Conservation (phyloP, 2,113 vertebrate genomes). For the Agapornis roseicollis region DNA sequence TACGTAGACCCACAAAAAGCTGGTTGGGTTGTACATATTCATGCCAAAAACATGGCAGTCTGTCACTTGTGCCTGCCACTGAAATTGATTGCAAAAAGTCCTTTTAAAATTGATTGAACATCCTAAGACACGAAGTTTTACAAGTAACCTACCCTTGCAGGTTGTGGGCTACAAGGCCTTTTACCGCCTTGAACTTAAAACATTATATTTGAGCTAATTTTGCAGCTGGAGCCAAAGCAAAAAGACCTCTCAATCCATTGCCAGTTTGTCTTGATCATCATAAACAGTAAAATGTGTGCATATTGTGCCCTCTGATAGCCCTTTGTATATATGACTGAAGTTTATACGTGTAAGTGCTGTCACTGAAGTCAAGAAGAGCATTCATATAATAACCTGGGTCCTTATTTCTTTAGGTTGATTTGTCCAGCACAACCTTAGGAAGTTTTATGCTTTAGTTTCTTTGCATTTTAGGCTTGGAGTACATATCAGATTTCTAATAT, state of each 20-base stretch:
- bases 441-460: neutral
- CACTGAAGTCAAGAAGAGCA: neutral
- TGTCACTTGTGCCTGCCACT: neutral
- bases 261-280: neutral
- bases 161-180: neutral
- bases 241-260: neutral
- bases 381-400: neutral
- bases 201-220: neutral
- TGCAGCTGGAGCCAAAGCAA: neutral
- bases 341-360: neutral
- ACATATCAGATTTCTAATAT: neutral
- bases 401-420: neutral
- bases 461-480: neutral
- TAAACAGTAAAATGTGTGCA: neutral
- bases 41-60: neutral
- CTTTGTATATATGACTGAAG: neutral
- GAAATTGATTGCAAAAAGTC: neutral
- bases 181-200: neutral
- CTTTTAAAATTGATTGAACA: neutral
- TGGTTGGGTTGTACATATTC: neutral
- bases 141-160: neutral
- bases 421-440: neutral
- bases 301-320: neutral
- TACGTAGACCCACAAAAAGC: neutral
- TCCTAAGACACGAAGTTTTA: neutral